These are phyloP conservation scores for Leptosomus discolor DNA, from an alignment of 2,113 vertebrate species.

Conservation along the genomic window DNA sequence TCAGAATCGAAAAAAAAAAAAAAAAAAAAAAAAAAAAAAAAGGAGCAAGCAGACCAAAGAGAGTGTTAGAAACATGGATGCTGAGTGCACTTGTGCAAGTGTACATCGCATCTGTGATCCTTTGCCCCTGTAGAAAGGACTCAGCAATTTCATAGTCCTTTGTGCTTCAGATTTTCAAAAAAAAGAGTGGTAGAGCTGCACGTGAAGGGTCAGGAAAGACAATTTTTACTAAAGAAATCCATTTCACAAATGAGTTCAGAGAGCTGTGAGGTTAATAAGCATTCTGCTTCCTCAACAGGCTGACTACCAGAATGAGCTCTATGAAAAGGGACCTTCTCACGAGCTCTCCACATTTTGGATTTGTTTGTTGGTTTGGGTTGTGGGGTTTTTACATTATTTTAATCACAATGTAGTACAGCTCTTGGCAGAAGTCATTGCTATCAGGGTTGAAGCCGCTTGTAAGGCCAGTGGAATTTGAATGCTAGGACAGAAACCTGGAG, in stretches of 20 bases:
- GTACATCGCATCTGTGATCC: accelerated
- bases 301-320: not conserved
- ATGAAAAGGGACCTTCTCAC: not conserved
- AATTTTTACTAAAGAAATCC: not conserved
- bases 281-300: not conserved
- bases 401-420: not conserved
- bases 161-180: not conserved
- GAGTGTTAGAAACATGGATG: not conserved
- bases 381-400: not conserved
- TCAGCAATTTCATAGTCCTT: not conserved
- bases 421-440: not conserved
- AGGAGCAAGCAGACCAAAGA: not conserved
- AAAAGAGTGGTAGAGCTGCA: not conserved
- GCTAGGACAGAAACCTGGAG: not conserved
- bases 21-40: not conserved
- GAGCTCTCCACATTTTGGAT: not conserved
- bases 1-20: not conserved
- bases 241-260: not conserved
- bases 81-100: not conserved
- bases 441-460: not conserved
- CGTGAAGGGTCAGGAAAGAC: not conserved
- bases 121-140: not conserved
- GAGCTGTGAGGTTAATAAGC: not conserved
- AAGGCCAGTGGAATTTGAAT: not conserved
- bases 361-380: not conserved